phyloP scores from a whole-genome alignment of 2,888 invertebrate genomes.

The Orchesellides sinensis region DNA sequence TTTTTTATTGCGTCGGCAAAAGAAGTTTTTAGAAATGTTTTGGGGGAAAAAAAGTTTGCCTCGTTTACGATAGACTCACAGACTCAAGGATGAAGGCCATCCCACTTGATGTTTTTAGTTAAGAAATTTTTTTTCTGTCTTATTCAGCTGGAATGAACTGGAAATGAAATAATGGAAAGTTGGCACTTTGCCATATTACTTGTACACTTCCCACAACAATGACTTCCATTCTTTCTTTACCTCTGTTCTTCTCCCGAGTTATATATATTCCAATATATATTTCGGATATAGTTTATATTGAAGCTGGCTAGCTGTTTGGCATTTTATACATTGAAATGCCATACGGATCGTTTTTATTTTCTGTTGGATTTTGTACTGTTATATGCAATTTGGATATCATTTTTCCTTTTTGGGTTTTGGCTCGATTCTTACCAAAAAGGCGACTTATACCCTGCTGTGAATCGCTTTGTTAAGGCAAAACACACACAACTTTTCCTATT shows the following conservation, averaged over 20 bases:
- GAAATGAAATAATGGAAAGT: conserved; percentile 62
- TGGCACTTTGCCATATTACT: conserved; percentile 56
- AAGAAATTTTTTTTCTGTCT: conserved; percentile 53
- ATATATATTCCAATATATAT: neutral
- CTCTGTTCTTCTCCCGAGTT: neutral
- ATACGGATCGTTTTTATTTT: neutral
- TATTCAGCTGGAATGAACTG: conserved; percentile 58
- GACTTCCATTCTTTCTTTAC: neutral
- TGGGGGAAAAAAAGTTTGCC: neutral
- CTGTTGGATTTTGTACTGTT: neutral
- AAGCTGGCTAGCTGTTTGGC: neutral
- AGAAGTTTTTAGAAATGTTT: neutral
- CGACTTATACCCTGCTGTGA: conserved; percentile 33
- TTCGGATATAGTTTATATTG: neutral
- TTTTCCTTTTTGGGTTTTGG: conserved; percentile 37
- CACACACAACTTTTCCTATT: conserved; percentile 19
- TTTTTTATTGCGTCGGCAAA: conserved; percentile 15
- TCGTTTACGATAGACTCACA: neutral
- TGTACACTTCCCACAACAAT: conserved; percentile 19
- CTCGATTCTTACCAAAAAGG: conserved; percentile 17
- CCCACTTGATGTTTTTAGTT: conserved; percentile 57
- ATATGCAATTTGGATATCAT: neutral
- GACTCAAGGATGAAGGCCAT: conserved; percentile 8
- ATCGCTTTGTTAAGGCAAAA: conserved; percentile 26
- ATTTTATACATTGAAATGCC: conserved; percentile 11